Base-by-base conservation (phyloP, 1,140 invertebrate genomes). In the Neuroterus valhalla region DNA sequence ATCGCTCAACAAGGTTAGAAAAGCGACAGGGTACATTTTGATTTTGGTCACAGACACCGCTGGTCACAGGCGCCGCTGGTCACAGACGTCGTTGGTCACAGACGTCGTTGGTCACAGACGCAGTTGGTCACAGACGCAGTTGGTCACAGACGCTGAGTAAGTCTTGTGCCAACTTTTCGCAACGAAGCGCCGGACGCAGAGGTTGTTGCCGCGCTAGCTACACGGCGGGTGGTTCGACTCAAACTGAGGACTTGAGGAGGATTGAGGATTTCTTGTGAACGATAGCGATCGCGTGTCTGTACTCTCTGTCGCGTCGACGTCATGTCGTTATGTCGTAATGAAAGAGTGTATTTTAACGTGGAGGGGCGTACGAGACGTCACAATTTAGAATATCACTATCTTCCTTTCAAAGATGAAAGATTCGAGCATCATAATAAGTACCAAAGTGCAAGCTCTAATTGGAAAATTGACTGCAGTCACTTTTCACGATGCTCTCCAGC, bases 221-320 rank as follows among this genome's bases (percentile, higher is more conserved):
- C n/a, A n/a, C 23, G 52, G 21, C 52, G 52, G 55, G 23, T 31
- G 55, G 55, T 31, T n/a, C 23, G 31, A 62, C 55, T 62, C 55
- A 62, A 62, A 62, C 55, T 62, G 23, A 55, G 21, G 10, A n/a
- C n/a, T 8, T 38, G 31, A 8, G 31, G 31, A 38, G 19, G 21
- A 46, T 46, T n/a, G n/a, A 46, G 45, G 8, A 19, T 10, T 19
- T 55, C 50, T 23, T 8, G 19, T 55, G 19, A 23, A 38, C 55
- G 23, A 31, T 62, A 31, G 55, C 55, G n/a, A 62, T 62, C 55
- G 55, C 55, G 55, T 62, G 55, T 62, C 55, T 62, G 19, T 23
- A 38, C 31, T 1, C 31, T 38, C 31, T 6, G 31, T 38, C 10
- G 6, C 31, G 26, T 6, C 55, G 26, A 62, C 55, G 55, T 62